Evolutionary conservation across 2,888 invertebrate genomes (phyloP).

Genomic region (Patella depressa): DNA sequence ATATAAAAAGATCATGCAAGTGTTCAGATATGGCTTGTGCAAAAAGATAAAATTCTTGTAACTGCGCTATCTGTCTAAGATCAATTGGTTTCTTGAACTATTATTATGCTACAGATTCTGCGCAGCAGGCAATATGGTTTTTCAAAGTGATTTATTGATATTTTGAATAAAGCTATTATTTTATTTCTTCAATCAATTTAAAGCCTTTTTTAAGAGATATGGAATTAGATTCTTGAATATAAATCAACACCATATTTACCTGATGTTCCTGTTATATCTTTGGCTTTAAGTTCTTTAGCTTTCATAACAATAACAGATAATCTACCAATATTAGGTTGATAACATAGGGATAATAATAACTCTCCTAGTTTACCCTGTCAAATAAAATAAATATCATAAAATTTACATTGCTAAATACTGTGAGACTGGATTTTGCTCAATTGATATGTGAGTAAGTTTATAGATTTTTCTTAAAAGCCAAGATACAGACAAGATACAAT

Average conservation of each 20-base stretch:
- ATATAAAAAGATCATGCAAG: too few relatives aligned
- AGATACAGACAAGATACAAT: too few relatives aligned
- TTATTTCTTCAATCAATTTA: neutral
- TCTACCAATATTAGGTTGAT: conserved; percentile 95
- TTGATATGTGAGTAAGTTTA: too few relatives aligned
- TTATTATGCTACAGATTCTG: too few relatives aligned
- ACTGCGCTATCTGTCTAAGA: too few relatives aligned
- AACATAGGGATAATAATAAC: conserved; percentile 87
- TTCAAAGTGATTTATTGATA: neutral
- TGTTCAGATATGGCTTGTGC: too few relatives aligned
- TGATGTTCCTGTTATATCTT: conserved; percentile 94
- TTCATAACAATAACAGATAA: conserved; percentile 91
- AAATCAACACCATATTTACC: conserved; percentile 42
- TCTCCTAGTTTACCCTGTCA: conserved; percentile 68
- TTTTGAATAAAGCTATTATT: neutral
- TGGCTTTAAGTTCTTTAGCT: conserved; percentile 93
- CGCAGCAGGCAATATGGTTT: too few relatives aligned
- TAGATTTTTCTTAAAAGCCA: too few relatives aligned
- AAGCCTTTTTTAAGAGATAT: neutral
- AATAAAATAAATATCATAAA: neutral
- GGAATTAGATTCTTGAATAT: neutral
- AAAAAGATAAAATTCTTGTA: too few relatives aligned
- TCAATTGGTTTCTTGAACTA: too few relatives aligned
- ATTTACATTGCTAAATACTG: too few relatives aligned
- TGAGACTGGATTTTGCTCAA: too few relatives aligned